Conservation (phyloP, 1,140 invertebrate genomes). For the Pectinophora gossypiella region DNA sequence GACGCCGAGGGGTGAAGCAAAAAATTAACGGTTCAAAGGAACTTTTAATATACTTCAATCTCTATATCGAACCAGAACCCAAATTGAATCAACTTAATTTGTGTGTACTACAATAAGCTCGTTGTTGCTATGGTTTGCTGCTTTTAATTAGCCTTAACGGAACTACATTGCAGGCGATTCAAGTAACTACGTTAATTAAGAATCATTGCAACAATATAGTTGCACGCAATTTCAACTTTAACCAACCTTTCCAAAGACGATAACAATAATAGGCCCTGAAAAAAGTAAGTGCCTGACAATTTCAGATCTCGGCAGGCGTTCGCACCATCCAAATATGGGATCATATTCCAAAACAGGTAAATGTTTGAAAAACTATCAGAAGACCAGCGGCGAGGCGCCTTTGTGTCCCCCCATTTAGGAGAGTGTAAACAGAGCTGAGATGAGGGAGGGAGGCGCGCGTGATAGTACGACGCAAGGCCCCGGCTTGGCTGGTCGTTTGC, state of each 20-base stretch:
- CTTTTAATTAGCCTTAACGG: not conserved
- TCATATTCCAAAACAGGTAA: conserved; percentile 4
- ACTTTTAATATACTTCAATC: too few relatives aligned
- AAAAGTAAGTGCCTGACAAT: not conserved
- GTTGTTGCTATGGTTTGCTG: not conserved
- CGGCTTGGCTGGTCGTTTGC: conserved; percentile 44
- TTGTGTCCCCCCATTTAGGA: conserved; percentile 52
- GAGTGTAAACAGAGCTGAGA: conserved; percentile 63
- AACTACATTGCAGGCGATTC: too few relatives aligned
- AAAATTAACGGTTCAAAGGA: not conserved
- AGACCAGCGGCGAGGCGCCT: not conserved
- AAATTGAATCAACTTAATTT: too few relatives aligned
- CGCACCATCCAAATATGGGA: not conserved
- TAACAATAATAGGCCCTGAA: not conserved
- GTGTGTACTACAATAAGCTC: not conserved
- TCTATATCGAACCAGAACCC: too few relatives aligned
- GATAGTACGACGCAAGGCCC: conserved; percentile 62
- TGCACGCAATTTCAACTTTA: too few relatives aligned
- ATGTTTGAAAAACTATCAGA: not conserved
- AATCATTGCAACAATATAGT: too few relatives aligned
- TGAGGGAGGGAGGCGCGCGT: conserved; percentile 45
- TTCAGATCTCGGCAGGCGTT: not conserved
- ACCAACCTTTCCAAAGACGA: too few relatives aligned
- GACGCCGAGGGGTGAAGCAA: not conserved
- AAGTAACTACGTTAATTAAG: too few relatives aligned